Base-by-base conservation (phyloP, 1,140 invertebrate species). In the Drosophila lacertosa region DNA sequence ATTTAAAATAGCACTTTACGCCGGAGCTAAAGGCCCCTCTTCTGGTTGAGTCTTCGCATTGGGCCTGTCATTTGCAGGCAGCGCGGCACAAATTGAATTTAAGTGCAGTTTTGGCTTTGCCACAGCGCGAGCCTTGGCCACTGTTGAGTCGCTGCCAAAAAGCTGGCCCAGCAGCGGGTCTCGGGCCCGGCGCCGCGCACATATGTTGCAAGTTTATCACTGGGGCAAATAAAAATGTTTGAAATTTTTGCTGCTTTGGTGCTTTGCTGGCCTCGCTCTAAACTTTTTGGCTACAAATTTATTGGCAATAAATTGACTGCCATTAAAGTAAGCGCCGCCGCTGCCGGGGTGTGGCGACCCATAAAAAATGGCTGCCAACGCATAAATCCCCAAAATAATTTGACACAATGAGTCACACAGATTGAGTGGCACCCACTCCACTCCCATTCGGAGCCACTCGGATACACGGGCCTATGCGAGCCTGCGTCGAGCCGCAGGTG, bases 251-350 rank as follows among this genome's bases (percentile, higher is more conserved):
- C 48, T 20, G 9, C 53, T 77, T 53, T 59, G 45, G 44, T 20
- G 9, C 53, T 77, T 29, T 53, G 48, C 64, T 75, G 78, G 81
- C 81, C 81, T 88, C 74, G 72, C 63, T 83, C 82, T 79, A 79
- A 89, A 88, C 84, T 89, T 89, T 82, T 88, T 88, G 82, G 83
- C 83, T 88, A 88, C 82, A 89, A 88, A 88, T 88, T 88, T 88
- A 88, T 88, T 88, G 82, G 83, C 82, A 88, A 88, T 88, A 88
- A 88, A 88, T 88, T 88, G 78, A 86, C 77, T 86, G 81, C 77
- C 81, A 84, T 84, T 84, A 84, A 84, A 84, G 77, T 74, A 80
- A 86, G 82, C 74, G 81, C 33, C 64, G 47, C 16, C 18, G 26
- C 18, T 51, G 32, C 20, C 6, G 20, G 50, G 13, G 10, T 24